phyloP scores from a whole-genome alignment of 1,140 invertebrate genomes.

The Choristoneura fumiferana region DNA sequence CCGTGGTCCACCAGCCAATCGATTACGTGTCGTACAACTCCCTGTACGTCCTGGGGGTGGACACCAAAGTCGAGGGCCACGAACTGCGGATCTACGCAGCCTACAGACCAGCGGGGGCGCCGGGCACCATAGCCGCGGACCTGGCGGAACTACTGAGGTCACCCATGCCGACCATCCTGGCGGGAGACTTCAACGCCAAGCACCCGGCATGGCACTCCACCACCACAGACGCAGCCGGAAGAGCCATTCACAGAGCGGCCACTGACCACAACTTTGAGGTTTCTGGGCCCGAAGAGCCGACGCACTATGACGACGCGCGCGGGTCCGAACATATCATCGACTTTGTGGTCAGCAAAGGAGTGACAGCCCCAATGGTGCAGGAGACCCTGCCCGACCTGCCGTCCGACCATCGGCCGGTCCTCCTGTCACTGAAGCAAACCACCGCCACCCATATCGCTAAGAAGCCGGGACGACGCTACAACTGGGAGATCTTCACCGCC shows the following conservation, averaged over 20 bases:
- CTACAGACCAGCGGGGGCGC: neutral
- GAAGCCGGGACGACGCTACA: neutral
- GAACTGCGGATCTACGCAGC: constrained; percentile 1
- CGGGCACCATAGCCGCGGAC: neutral
- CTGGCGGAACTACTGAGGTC: neutral
- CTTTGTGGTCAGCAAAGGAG: neutral
- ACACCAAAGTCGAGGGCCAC: neutral
- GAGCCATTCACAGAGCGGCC: neutral
- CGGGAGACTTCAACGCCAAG: constrained; percentile 11
- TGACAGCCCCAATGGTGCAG: neutral
- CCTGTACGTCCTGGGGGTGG: neutral
- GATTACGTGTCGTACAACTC: neutral
- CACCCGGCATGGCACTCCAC: neutral
- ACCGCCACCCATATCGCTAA: neutral
- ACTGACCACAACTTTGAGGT: neutral
- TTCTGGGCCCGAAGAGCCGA: neutral
- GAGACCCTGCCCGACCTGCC: neutral
- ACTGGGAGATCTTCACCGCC: neutral
- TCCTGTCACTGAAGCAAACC: neutral
- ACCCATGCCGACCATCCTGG: neutral
- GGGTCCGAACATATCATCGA: neutral
- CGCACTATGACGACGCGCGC: neutral
- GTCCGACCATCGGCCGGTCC: neutral
- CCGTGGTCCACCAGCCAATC: constrained; percentile 10
- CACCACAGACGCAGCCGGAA: neutral